Evolutionary conservation across 2,113 vertebrate genomes (phyloP), one percentile per base, ranked within the genome.

Genomic region (Arenaria interpres): DNA sequence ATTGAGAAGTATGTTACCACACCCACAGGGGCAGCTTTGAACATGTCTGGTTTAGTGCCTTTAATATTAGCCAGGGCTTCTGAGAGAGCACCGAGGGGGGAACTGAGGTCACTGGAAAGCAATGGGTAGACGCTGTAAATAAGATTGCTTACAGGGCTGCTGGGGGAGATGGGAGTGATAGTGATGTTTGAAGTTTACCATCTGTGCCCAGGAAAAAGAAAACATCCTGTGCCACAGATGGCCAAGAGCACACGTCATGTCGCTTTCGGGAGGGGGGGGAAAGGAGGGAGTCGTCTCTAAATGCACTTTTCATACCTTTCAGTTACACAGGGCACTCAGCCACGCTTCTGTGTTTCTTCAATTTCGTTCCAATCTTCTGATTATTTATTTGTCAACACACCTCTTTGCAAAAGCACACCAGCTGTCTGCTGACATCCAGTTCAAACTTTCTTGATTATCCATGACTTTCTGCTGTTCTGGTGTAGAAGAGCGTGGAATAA

Each of bases 81-180:
- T 45, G 84, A 95, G 74, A 71, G 43, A 66, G 60, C 54, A 78
- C 72, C 33, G 56, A 81, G 39, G 60, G 68, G 48, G 95, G 68
- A 94, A 96, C 75, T 12, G 60, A 96, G 92, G 94, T 97, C 88
- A 67, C 8, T 13, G 73, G 85, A 94, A 95, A 94, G 79, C 71
- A 39, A 74, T 28, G 72, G 22, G 75, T 62, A 73, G 85, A 60
- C 75, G 41, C 10, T 39, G 69, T 77, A 59, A 81, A 12, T 83
- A 10, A 39, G 85, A 35, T 24, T 88, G 82, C 63, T 85, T 92
- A 12, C 17, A 82, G 69, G 30, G 59, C 22, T 53, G 83, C 45
- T 85, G 73, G 73, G 71, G 50, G 77, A 85, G 48, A 27, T 32
- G 63, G 83, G 85, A 67, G 45, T n/a, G 74, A 86, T n/a, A 43